Base-by-base conservation (phyloP, 2,888 invertebrate genomes). In the Dorcus parallelipipedus region DNA sequence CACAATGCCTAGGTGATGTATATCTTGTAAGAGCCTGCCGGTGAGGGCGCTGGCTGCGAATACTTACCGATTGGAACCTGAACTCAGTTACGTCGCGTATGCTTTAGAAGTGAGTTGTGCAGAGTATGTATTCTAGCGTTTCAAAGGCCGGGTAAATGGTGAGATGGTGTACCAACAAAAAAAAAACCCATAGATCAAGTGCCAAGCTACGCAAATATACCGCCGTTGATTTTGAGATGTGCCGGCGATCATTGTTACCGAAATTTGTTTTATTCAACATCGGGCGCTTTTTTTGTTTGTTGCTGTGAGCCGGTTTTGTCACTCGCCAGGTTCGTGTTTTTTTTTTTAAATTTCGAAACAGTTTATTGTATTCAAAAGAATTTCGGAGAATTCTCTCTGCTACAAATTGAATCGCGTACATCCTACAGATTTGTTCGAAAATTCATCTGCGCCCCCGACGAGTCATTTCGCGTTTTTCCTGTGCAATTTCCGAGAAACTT, bases 261-360 rank as follows among this genome's bases (percentile, higher is more conserved):
- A 45, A 45, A 45, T 45, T 17, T 14, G 45, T 45, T 45, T 45
- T 20, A 20, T 45, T 23, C 9, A 45, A 23, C 10, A 23, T 45
- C 23, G 20, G 26, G 41, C 14, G 39, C 39, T 26, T 49, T 50
- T 60, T 61, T 58, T 54, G 33, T 52, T 56, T 54, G 55, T 57
- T 58, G 49, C 52, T 55, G 64, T 62, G 62, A 69, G 71, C 74
- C 72, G 72, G 72, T 71, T 71, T 68, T 65, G 72, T 72, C 72
- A 72, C 71, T 71, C 69, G 69, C 70, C 71, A 69, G 69, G 49
- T 33, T 59, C 52, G 59, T 54, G 45, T 40, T 55, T 59, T 59
- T 20, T 50, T 45, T 55, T 59, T 59, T 20, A 20, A 14, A 50
- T 58, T 59, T 49, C 59, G 51, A 56, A 38, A 51, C 56, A 14